A percentile compares a stretch with the other conserved stretches of the same genome.
phyloP scores from a whole-genome alignment of 2,888 invertebrate genomes.

The Ceratothoa steindachneri region DNA sequence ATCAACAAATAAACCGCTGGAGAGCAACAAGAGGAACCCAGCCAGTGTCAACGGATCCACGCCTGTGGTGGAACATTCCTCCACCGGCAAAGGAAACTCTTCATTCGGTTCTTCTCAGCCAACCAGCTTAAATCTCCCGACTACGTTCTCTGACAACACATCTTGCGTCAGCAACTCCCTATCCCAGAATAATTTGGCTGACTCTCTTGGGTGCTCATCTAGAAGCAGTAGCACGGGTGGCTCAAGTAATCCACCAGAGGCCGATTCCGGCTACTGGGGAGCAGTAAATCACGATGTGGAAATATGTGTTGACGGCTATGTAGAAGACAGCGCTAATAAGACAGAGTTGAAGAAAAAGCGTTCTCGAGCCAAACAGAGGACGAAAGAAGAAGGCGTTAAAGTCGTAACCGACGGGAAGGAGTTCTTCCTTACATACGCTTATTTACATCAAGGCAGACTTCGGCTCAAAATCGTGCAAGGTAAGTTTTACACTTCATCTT shows the following conservation, averaged over 20 bases:
- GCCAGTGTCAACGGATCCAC: neutral
- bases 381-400: slow-evolving; percentile 16
- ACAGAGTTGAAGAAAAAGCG: neutral
- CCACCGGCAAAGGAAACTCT: neutral
- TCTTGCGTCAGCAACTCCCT: neutral
- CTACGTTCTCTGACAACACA: neutral
- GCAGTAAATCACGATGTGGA: neutral
- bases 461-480: slow-evolving; percentile 34
- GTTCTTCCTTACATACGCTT: slow-evolving; percentile 30
- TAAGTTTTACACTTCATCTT: too few species aligned
- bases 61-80: neutral
- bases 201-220: slow-evolving; percentile 29
- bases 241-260: neutral
- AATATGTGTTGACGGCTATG: too few species aligned
- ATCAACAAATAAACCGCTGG: neutral
- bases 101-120: neutral
- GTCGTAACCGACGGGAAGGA: slow-evolving; percentile 28
- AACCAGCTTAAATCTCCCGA: neutral
- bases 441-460: slow-evolving; percentile 30
- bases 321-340: neutral
- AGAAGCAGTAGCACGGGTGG: slow-evolving; percentile 19
- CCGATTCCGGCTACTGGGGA: slow-evolving; percentile 37
- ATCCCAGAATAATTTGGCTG: neutral
- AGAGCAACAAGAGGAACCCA: neutral
- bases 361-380: neutral